These are phyloP conservation scores for Champsocephalus esox DNA, from an alignment of 2,797 vertebrate species.

Conservation along the genomic window DNA sequence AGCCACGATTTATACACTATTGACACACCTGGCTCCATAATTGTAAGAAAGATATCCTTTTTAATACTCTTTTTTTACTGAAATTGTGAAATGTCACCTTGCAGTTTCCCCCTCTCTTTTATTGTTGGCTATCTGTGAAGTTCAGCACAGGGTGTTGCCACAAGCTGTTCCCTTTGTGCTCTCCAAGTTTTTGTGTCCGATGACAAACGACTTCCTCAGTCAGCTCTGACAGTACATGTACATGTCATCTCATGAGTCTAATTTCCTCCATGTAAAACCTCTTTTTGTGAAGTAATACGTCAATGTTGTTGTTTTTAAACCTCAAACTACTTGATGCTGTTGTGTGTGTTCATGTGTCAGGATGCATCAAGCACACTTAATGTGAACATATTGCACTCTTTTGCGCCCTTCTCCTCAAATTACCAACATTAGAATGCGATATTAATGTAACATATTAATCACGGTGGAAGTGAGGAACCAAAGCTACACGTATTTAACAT, in stretches of 20 bases:
- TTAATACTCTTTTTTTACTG: slow-evolving; percentile 74
- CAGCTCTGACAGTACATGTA: slow-evolving; percentile 70
- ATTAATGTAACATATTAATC: slow-evolving; percentile 43
- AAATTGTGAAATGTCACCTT: slow-evolving; percentile 88
- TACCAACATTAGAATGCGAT: slow-evolving; percentile 40
- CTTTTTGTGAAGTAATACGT: slow-evolving; percentile 43
- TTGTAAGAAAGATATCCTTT: slow-evolving; percentile 73
- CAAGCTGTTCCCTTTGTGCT: slow-evolving; percentile 76
- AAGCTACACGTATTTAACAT: slow-evolving; percentile 49
- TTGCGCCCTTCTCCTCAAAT: slow-evolving; percentile 52
- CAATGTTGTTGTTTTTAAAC: slow-evolving; percentile 8
- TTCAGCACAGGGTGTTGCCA: slow-evolving; percentile 77
- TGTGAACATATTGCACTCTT: slow-evolving; percentile 39
- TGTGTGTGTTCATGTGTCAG: slow-evolving; percentile 30
- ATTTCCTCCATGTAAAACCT: slow-evolving; percentile 55
- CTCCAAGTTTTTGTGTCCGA: slow-evolving; percentile 74
- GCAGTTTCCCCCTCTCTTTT: slow-evolving; percentile 72
- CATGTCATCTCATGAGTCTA: slow-evolving; percentile 68
- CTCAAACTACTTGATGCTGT: slow-evolving; percentile 33
- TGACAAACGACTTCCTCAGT: slow-evolving; percentile 76
- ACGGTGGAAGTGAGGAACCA: slow-evolving; percentile 45
- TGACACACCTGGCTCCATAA: slow-evolving; percentile 74
- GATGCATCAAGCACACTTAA: slow-evolving; percentile 42
- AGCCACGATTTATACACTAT: slow-evolving; percentile 76
- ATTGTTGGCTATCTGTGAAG: slow-evolving; percentile 76